Evolutionary conservation across 1,140 invertebrate genomes (phyloP).

Genomic region (Riptortus pedestris): DNA sequence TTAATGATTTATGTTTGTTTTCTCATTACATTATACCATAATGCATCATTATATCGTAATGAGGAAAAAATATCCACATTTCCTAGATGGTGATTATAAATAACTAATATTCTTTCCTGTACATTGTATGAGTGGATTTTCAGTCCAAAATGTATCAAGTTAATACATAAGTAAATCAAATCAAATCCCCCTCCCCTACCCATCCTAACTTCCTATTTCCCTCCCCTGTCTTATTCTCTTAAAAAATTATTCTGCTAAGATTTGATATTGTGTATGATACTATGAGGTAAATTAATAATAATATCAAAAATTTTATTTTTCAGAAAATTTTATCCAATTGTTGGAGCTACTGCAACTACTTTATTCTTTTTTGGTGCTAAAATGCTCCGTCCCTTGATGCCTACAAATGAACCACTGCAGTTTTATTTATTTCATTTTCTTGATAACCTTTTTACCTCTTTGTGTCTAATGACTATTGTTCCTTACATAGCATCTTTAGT

Average conservation of each 20-base stretch:
- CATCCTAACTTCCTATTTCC: too few relatives aligned
- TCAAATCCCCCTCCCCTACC: too few relatives aligned
- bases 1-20: too few relatives aligned
- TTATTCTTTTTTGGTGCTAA: conserved; percentile 27
- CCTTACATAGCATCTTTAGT: conserved; percentile 28
- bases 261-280: neutral
- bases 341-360: conserved; percentile 26
- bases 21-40: too few relatives aligned
- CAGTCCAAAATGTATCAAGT: too few relatives aligned
- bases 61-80: too few relatives aligned
- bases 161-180: too few relatives aligned
- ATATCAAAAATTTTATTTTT: conserved; percentile 8
- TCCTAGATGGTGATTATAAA: too few relatives aligned
- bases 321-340: conserved; percentile 28
- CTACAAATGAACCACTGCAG: conserved; percentile 24
- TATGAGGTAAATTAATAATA: neutral
- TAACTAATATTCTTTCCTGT: too few relatives aligned
- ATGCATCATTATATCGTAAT: too few relatives aligned
- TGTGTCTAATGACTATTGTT: conserved; percentile 27
- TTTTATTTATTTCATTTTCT: conserved; percentile 30
- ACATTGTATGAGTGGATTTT: neutral
- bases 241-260: neutral
- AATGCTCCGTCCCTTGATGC: conserved; percentile 28
- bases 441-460: conserved; percentile 23
- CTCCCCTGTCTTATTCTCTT: too few relatives aligned